Evolutionary conservation across 2,797 vertebrate genomes (phyloP), one percentile per base, ranked within the genome.

Genomic region (Champsocephalus esox): DNA sequence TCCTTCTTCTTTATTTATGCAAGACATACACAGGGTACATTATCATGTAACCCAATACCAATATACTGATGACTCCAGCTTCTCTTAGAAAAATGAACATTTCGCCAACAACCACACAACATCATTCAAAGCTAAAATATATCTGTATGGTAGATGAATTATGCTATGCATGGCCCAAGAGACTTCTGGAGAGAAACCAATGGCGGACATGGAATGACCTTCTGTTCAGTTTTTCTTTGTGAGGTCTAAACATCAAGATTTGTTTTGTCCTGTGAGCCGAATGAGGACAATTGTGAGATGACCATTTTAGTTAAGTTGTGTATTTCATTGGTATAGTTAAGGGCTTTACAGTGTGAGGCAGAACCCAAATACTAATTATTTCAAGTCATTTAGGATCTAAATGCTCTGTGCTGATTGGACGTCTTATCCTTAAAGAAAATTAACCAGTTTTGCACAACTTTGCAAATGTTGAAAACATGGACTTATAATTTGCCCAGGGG

Each of bases 1-100:
- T 85, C 41, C 19, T 48, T 49, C 17, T 72, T 82, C 81, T 88
- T 58, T 80, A 74, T 89, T 86, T 86, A 82, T 51, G 70, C 46
- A 60, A 76, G 67, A 70, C 71, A 38, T 54, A 46, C 73, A 79
- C 79, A 56, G 66, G 55, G 44, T 75, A 65, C 70, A 65, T 56
- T 73, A 57, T 82, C 76, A 16, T 64, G 79, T 80, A 85, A 84
- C 83, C 32, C 57, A 70, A 78, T 62, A 74, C 56, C n/a, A 68
- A 73, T 77, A 81, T 68, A 68, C 24, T 16, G 11, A 58, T 12
- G 21, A 52, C 60, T 73, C 24, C 17, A 43, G 51, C 8, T 45
- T 76, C 54, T 58, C 56, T 67, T 41, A 54, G 21, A 75, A 60
- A 73, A 55, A 28, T 9, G 28, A 43, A 68, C 17, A 6, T 59